Evolutionary conservation across 2,113 vertebrate genomes (phyloP), one percentile per base, ranked within the genome.

Genomic region (Sula dactylatra): DNA sequence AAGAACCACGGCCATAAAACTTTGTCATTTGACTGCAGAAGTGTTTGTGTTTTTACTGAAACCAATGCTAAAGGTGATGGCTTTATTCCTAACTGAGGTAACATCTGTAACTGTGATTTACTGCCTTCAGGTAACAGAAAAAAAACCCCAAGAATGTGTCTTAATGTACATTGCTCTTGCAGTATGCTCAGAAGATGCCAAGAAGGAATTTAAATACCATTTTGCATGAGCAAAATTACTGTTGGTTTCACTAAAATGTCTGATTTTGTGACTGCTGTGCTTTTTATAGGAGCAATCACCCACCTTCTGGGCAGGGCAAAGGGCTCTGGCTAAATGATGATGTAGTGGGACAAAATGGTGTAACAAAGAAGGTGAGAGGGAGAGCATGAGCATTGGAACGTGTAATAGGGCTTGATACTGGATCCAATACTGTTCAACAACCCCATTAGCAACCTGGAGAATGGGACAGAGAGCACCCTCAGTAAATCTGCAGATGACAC

Each of bases 31-130:
- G 59, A 44, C 91, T 95, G 79, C 62, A 90, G 70, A 91, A 95
- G 81, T 96, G 91, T 95, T 96, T 95, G 95, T 90, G 93, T 91
- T 96, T 95, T 95, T 73, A 93, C 87, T 94, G 78, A 95, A 97
- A 94, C 62, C 65, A 54, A 14, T 78, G 89, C 54, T 95, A 78
- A 94, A 96, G 95, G 96, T 95, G 95, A 69, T 82, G 70, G 40
- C 45, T 94, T 94, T 94, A 80, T 82, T 97, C 55, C 73, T 81
- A n/a, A 36, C 55, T 36, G 70, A 54, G 91, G 93, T 50, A 91
- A 94, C 88, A 76, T 77, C 59, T 82, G 62, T 89, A 85, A 87
- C 26, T 29, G 31, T 69, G 89, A 95, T 93, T 96, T 96, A 96
- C 36, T 94, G 74, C 74, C 74, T 77, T 73, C 93, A 95, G 86